Evolutionary conservation across 2,797 vertebrate species (phyloP).

Genomic region (Pantherophis alleghaniensis): DNA sequence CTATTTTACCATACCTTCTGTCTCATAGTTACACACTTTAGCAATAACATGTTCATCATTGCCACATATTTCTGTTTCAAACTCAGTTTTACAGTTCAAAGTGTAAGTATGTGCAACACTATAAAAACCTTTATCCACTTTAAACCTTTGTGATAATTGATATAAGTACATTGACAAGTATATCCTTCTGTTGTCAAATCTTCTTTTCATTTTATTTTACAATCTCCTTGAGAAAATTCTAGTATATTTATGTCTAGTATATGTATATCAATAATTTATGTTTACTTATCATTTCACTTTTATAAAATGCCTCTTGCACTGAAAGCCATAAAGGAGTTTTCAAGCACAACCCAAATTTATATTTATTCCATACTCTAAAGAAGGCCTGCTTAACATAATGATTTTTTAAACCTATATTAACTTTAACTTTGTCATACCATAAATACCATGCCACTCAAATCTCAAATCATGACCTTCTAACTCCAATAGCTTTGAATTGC

Average conservation of each 20-base stretch:
- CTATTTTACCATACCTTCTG: not conserved
- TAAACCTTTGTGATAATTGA: not conserved
- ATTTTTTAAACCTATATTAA: not conserved
- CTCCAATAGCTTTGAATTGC: not conserved
- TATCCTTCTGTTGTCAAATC: not conserved
- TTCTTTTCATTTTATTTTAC: not conserved
- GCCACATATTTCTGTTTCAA: not conserved
- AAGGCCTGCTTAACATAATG: not conserved
- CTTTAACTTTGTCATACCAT: not conserved
- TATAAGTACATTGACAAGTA: not conserved
- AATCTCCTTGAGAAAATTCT: not conserved
- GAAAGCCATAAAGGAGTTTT: not conserved
- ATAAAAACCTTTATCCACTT: not conserved
- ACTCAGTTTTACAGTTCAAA: not conserved
- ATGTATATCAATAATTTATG: not conserved
- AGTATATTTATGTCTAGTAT: not conserved
- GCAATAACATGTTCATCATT: not conserved
- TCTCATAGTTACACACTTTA: not conserved
- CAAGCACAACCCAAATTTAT: not conserved
- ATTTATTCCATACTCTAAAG: not conserved
- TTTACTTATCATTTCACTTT: not conserved
- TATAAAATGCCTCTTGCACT: not conserved
- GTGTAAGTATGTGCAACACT: not conserved
- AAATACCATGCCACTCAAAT: not conserved
- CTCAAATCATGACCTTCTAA: not conserved